phyloP scores from a whole-genome alignment of 92 coral and sea anemone species.

The Phenganax marumi region DNA sequence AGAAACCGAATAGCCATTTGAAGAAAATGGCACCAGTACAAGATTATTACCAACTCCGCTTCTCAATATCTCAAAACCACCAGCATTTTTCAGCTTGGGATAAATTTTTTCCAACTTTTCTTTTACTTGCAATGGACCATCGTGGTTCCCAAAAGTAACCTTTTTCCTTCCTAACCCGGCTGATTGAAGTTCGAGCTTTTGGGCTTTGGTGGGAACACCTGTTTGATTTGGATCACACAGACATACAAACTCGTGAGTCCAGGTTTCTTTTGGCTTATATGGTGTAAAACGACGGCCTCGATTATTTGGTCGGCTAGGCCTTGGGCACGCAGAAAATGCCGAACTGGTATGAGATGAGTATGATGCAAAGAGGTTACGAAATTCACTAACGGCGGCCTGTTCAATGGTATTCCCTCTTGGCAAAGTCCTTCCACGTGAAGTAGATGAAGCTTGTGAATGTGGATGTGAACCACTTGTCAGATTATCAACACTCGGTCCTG shows the following conservation, averaged over 20 bases:
- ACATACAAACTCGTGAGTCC: constrained; percentile 18
- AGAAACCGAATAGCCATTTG: not conserved
- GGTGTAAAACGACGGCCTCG: not conserved
- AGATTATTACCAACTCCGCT: not conserved
- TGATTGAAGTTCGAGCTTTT: not conserved
- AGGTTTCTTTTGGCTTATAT: not conserved
- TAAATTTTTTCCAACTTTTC: not conserved
- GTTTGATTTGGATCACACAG: constrained; percentile 3
- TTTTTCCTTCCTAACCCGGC: constrained; percentile 2
- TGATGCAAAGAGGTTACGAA: too few relatives aligned
- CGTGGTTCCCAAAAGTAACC: not conserved
- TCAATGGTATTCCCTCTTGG: too few relatives aligned
- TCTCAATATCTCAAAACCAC: constrained; percentile 9
- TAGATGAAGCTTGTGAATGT: too few relatives aligned
- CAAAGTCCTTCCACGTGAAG: too few relatives aligned
- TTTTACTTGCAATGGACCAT: not conserved
- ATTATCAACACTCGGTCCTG: too few relatives aligned
- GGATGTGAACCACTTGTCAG: too few relatives aligned
- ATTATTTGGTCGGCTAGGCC: too few relatives aligned
- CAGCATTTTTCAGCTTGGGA: not conserved
- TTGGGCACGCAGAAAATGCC: too few relatives aligned
- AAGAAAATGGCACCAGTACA: not conserved
- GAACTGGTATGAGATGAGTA: too few relatives aligned
- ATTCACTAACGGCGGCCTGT: too few relatives aligned
- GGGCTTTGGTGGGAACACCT: not conserved